Evolutionary conservation across 2,888 invertebrate genomes (phyloP).

Genomic region (Urechis unicinctus): DNA sequence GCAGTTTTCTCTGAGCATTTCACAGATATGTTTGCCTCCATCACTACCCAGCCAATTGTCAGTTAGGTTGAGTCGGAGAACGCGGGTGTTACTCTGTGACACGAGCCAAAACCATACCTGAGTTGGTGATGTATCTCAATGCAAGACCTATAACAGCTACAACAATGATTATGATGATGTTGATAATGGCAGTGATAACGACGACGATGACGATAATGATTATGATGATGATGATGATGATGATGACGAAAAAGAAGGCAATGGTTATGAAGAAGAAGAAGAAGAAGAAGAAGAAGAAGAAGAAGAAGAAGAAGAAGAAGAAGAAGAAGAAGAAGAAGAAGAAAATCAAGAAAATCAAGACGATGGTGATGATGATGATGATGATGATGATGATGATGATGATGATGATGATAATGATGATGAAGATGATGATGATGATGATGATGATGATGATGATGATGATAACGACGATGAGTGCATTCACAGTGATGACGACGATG

Average conservation of each 20-base stretch:
- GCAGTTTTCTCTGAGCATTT: constrained; percentile 50
- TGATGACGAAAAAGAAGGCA: no score
- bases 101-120: no score
- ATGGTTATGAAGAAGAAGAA: constrained; percentile 1
- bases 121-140: no score
- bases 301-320: no score
- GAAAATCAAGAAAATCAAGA: no score
- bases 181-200: no score
- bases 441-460: neutral
- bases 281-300: no score
- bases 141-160: no score
- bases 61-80: constrained; percentile 42
- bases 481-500: neutral
- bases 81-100: constrained; percentile 42
- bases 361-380: neutral
- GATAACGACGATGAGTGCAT: neutral
- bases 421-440: neutral
- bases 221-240: no score
- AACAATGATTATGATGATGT: no score
- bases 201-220: no score
- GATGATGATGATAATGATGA: neutral
- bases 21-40: constrained; percentile 43
- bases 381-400: neutral
- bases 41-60: constrained; percentile 49
- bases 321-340: no score